These are phyloP conservation scores for Caenorhabditis uteleia DNA, from an alignment of 2,888 invertebrate genomes.

Conservation along the genomic window DNA sequence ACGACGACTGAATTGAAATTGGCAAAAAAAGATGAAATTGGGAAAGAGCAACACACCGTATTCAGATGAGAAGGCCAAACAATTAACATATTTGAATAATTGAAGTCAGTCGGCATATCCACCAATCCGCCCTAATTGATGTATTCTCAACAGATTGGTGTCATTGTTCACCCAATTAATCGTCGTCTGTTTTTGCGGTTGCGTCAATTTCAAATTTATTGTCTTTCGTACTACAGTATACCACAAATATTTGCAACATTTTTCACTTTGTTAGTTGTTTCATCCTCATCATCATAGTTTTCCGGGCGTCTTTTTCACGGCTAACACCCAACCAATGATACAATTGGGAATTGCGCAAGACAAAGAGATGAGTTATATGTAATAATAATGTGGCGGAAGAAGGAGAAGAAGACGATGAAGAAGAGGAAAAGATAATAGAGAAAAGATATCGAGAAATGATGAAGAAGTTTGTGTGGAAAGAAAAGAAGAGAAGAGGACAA, in stretches of 20 bases:
- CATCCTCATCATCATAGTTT: too few relatives aligned
- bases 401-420: not conserved
- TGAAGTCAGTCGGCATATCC: not conserved
- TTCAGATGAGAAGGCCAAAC: not conserved
- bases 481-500: not conserved
- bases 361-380: conserved; percentile 19
- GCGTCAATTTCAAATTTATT: too few relatives aligned
- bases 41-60: not conserved
- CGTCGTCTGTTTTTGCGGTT: too few relatives aligned
- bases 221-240: too few relatives aligned
- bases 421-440: not conserved
- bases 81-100: conserved; percentile 5
- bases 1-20: too few relatives aligned
- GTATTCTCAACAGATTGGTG: not conserved
- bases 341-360: conserved; percentile 16
- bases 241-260: too few relatives aligned
- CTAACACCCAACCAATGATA: too few relatives aligned
- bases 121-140: not conserved
- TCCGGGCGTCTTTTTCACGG: too few relatives aligned
- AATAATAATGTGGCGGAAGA: conserved; percentile 14
- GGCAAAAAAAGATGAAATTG: not conserved
- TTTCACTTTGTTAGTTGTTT: too few relatives aligned
- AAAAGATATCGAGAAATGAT: too few relatives aligned
- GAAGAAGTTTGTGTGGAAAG: not conserved
- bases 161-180: too few relatives aligned